Conservation (phyloP, 1,140 invertebrate genomes). For the Littorina saxatilis region DNA sequence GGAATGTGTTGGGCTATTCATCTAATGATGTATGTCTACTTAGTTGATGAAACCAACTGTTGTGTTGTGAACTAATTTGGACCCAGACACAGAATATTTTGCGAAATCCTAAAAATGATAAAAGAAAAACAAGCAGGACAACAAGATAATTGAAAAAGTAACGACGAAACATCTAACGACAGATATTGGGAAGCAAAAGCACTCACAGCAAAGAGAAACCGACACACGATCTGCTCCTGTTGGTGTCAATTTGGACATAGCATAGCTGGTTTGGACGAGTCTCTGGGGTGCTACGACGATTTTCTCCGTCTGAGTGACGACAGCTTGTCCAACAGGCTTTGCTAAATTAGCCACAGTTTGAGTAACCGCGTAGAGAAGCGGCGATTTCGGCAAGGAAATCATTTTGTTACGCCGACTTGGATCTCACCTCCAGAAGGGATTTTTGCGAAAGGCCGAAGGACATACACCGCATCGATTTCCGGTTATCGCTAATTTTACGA, state of each 20-base stretch:
- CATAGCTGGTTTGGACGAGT: constrained; percentile 24
- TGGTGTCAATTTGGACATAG: constrained; percentile 29
- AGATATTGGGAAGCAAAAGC: neutral
- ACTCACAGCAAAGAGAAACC: constrained; percentile 19
- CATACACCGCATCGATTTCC: neutral
- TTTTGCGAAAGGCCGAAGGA: neutral
- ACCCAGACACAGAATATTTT: too few species aligned
- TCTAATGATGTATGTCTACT: too few species aligned
- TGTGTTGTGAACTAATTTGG: too few species aligned
- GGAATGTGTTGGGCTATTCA: too few species aligned
- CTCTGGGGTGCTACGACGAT: constrained; percentile 23
- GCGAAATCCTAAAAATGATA: too few species aligned
- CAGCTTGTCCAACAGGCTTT: constrained; percentile 6
- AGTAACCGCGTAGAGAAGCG: constrained; percentile 47
- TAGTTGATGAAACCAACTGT: too few species aligned
- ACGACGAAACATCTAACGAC: too few species aligned
- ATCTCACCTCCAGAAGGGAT: constrained; percentile 8
- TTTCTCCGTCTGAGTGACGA: constrained; percentile 10
- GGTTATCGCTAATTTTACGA: constrained; percentile 4
- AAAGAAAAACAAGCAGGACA: too few species aligned
- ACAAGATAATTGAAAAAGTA: too few species aligned
- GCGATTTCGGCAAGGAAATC: constrained; percentile 53
- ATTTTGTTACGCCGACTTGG: constrained; percentile 41
- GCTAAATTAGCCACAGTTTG: constrained; percentile 38
- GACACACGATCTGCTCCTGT: constrained; percentile 22